Conservation (phyloP, 1,140 invertebrate species). For the Tetragnatha versicolor region DNA sequence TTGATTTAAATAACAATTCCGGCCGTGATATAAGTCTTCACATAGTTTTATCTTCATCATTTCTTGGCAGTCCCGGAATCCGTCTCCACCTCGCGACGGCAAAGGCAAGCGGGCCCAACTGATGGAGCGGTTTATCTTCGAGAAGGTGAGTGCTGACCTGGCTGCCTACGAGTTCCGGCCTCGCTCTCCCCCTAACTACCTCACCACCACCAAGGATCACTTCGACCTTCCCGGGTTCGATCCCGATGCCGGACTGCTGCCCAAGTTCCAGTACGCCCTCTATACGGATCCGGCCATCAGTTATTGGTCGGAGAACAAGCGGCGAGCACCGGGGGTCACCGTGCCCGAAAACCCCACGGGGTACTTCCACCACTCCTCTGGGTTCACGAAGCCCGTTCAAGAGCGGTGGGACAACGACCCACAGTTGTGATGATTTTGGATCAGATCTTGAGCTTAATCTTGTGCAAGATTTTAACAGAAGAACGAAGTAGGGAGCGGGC, state of each 20-base stretch:
- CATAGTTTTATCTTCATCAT: no score
- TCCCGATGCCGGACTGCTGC: slow-evolving; percentile 29
- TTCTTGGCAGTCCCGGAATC: slow-evolving; percentile 3
- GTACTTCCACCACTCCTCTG: background rate
- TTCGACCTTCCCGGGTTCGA: slow-evolving; percentile 41
- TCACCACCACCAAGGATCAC: slow-evolving; percentile 11
- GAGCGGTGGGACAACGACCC: slow-evolving; percentile 1
- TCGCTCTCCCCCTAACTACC: slow-evolving; percentile 1
- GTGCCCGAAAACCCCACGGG: slow-evolving; percentile 13
- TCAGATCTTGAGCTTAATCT: no score
- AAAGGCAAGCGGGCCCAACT: slow-evolving; percentile 6
- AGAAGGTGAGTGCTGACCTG: slow-evolving; percentile 32
- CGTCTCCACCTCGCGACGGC: background rate
- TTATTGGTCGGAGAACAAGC: slow-evolving; percentile 36
- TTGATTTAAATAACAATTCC: no score
- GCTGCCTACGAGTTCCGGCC: slow-evolving; percentile 2
- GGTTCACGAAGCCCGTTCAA: slow-evolving; percentile 12
- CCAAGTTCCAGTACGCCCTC: slow-evolving; percentile 22
- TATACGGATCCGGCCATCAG: slow-evolving; percentile 14
- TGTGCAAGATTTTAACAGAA: no score
- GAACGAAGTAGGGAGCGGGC: no score
- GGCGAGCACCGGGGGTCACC: background rate
- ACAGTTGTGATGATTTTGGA: background rate
- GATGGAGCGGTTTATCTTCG: slow-evolving; percentile 24
- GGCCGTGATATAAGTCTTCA: no score